phyloP scores from a whole-genome alignment of 2,888 invertebrate genomes.

The Suillia variegata region DNA sequence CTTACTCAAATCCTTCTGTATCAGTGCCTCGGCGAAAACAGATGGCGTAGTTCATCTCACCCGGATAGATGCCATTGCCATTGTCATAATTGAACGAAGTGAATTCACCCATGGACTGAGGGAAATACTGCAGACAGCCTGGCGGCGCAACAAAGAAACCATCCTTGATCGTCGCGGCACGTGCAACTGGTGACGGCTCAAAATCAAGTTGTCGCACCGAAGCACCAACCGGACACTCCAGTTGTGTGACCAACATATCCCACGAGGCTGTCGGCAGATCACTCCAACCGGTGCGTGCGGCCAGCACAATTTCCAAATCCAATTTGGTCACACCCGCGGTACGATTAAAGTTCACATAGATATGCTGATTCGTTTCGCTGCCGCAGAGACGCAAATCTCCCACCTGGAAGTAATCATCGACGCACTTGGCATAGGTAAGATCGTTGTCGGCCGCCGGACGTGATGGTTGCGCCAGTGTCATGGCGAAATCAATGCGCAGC shows the following conservation, averaged over 20 bases:
- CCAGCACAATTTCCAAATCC: slow-evolving; percentile 30
- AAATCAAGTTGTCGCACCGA: slow-evolving; percentile 31
- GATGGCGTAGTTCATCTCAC: slow-evolving; percentile 66
- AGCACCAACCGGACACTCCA: slow-evolving; percentile 47
- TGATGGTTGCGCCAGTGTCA: slow-evolving; percentile 47
- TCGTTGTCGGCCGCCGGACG: slow-evolving; percentile 30
- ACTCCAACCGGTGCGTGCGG: slow-evolving; percentile 34
- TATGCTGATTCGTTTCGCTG: slow-evolving; percentile 67
- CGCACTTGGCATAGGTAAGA: slow-evolving; percentile 40
- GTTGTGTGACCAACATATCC: slow-evolving; percentile 41
- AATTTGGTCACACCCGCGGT: slow-evolving; percentile 37
- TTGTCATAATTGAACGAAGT: slow-evolving; percentile 66
- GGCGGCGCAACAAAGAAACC: slow-evolving; percentile 45
- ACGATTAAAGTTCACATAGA: slow-evolving; percentile 45
- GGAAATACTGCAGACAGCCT: slow-evolving; percentile 51
- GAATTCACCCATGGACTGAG: slow-evolving; percentile 37
- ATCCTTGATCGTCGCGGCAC: slow-evolving; percentile 33
- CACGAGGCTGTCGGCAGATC: slow-evolving; percentile 34
- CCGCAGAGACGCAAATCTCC: slow-evolving; percentile 63
- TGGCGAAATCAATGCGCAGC: slow-evolving; percentile 46
- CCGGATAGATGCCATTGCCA: slow-evolving; percentile 66
- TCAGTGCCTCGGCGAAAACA: slow-evolving; percentile 65
- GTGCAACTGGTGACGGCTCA: slow-evolving; percentile 5
- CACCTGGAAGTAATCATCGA: slow-evolving; percentile 39
- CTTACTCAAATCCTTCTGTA: slow-evolving; percentile 40